phyloP scores from a whole-genome alignment of 1,140 invertebrate genomes.

The Drosophila nigromelanica region DNA sequence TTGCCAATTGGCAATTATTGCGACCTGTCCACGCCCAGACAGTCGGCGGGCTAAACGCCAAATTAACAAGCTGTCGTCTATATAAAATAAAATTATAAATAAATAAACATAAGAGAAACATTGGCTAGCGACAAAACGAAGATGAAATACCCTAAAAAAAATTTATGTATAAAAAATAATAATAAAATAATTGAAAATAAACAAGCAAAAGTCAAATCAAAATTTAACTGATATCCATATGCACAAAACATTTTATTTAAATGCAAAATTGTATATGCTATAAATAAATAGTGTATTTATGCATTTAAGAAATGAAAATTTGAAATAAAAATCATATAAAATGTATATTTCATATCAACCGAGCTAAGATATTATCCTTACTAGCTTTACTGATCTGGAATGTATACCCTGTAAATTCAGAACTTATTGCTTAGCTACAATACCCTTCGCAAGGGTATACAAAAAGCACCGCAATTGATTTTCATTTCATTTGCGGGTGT shows the following conservation, averaged over 20 bases:
- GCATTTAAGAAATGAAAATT: not conserved
- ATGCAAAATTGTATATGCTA: no score
- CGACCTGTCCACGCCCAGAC: conserved; percentile 62
- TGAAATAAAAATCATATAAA: not conserved
- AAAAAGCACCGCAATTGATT: conserved; percentile 58
- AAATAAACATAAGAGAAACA: conserved; percentile 4
- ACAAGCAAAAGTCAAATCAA: no score
- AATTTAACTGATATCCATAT: no score
- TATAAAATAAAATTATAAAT: conserved; percentile 9
- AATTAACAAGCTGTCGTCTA: conserved; percentile 60
- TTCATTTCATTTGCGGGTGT: conserved; percentile 71
- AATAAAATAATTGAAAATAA: no score
- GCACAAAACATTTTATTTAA: no score
- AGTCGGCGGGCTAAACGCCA: conserved; percentile 49
- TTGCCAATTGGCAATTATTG: conserved; percentile 67
- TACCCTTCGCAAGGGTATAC: conserved; percentile 9
- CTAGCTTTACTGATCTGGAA: no score
- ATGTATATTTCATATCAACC: no score
- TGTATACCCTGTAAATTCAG: not conserved
- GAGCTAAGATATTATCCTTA: no score
- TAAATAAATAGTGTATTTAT: no score
- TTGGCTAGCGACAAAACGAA: not conserved
- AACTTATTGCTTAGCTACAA: no score
- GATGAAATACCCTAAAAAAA: conserved; percentile 11
- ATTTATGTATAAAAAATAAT: no score